Conservation (phyloP, 2,797 vertebrate genomes). For the Luscinia luscinia region DNA sequence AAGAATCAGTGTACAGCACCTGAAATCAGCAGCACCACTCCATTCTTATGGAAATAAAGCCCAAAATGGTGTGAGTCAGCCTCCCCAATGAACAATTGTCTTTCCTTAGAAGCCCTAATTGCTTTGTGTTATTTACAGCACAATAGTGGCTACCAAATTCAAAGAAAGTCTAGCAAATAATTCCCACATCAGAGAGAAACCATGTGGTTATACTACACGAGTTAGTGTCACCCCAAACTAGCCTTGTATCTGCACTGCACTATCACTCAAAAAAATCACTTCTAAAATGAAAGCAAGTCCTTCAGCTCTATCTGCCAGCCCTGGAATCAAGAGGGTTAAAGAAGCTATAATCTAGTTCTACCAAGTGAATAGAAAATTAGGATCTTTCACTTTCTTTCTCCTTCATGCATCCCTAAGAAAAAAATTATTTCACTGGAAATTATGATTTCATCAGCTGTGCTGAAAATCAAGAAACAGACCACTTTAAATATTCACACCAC, state of each 20-base stretch:
- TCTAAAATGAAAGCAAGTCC: neutral
- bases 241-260: neutral
- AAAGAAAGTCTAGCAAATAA: neutral
- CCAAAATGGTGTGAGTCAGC: neutral
- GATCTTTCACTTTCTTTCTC: slow-evolving; percentile 33
- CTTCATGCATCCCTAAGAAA: slow-evolving; percentile 56
- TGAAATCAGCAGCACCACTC: neutral
- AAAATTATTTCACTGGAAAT: slow-evolving; percentile 71
- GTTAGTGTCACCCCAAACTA: neutral
- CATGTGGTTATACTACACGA: neutral
- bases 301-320: neutral
- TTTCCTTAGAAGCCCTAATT: neutral
- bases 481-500: slow-evolving; percentile 75
- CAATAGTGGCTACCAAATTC: neutral
- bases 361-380: slow-evolving; percentile 28
- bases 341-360: slow-evolving; percentile 43
- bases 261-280: neutral
- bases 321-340: slow-evolving; percentile 5
- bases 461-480: slow-evolving; percentile 75
- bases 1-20: neutral
- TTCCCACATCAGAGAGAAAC: neutral
- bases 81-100: neutral
- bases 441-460: slow-evolving; percentile 74
- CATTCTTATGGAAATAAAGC: neutral
- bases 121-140: neutral